Base-by-base conservation (phyloP, 2,888 invertebrate species). In the Tyria jacobaeae region DNA sequence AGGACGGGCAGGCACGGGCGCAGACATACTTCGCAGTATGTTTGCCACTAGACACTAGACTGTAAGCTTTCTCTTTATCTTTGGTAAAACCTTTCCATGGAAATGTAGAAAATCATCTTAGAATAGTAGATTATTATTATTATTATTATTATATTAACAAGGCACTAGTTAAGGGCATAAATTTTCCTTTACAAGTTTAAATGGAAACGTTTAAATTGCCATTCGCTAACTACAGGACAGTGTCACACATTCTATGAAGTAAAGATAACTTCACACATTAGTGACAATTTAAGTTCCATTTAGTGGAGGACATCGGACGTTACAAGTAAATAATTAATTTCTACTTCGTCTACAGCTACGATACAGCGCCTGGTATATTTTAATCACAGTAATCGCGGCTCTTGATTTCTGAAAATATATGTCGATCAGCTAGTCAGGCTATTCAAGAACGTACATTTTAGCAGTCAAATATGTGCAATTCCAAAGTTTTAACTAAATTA, bases 161-260 rank as follows among this genome's bases (percentile, higher is more conserved):
- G 77, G 76, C 77, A 77, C 78, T 73, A 60, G 53, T 62, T 70
- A 62, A 75, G 63, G 75, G 55, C 73, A 77, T 68, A 70, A 67
- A 37, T 47, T 60, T 72, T 53, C 53, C 60, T 57, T 27, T 52
- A 65, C n/a, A 64, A 50, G 48, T 10, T 60, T 15, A 66, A 37
- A 44, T 63, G 44, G 37, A 39, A 50, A 50, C n/a, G 34, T 55
- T n/a, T 35, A 47, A 27, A 49, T 37, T 25, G n/a, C 39, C 25
- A n/a, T 39, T 25, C 25, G 25, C 24, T 52, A n/a, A 17, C n/a
- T n/a, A n/a, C n/a, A n/a, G n/a, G n/a, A n/a, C n/a, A n/a, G n/a
- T n/a, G n/a, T n/a, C n/a, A n/a, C n/a, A n/a, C n/a, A n/a, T n/a
- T n/a, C n/a, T n/a, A n/a, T n/a, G n/a, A n/a, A n/a, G n/a, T n/a